phyloP scores from a whole-genome alignment of 1,140 invertebrate genomes.

The Lineus longissimus region DNA sequence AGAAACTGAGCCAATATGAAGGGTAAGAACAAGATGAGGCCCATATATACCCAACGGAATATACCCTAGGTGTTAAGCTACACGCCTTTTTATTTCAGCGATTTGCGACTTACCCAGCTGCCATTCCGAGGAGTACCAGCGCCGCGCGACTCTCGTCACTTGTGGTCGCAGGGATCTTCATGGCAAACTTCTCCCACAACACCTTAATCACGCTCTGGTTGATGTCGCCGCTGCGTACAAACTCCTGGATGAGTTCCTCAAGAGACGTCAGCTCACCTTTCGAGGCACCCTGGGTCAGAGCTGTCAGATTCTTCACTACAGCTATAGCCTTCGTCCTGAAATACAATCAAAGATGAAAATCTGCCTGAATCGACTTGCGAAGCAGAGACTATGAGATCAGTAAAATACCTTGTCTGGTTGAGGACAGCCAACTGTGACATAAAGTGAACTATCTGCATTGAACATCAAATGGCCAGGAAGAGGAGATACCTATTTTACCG shows the following conservation, averaged over 20 bases:
- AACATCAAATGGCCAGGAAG: too few relatives aligned
- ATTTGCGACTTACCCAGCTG: slow-evolving; percentile 60
- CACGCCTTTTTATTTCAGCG: too few relatives aligned
- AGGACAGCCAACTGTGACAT: too few relatives aligned
- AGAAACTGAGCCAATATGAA: too few relatives aligned
- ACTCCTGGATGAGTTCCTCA: slow-evolving; percentile 66
- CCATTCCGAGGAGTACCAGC: slow-evolving; percentile 71
- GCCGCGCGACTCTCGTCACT: slow-evolving; percentile 66
- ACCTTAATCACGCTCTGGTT: slow-evolving; percentile 60
- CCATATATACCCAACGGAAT: too few relatives aligned
- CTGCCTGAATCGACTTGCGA: too few relatives aligned
- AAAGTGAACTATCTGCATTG: too few relatives aligned
- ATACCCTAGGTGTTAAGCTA: too few relatives aligned
- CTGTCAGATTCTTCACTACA: slow-evolving; percentile 63
- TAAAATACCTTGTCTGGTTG: too few relatives aligned
- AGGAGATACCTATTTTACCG: too few relatives aligned
- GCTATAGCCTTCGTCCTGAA: slow-evolving; percentile 53
- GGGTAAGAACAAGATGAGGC: neutral
- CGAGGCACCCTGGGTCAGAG: slow-evolving; percentile 60
- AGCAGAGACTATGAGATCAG: too few relatives aligned
- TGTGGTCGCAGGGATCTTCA: slow-evolving; percentile 69
- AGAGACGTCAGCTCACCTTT: slow-evolving; percentile 67
- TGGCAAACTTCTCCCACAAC: slow-evolving; percentile 76
- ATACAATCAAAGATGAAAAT: slow-evolving; percentile 1
- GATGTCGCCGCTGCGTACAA: slow-evolving; percentile 60